Percentiles rank a stretch among this genome's conserved stretches.
These are phyloP conservation scores for Diabrotica undecimpunctata DNA, from an alignment of 1,140 invertebrate genomes.

Conservation along the genomic window DNA sequence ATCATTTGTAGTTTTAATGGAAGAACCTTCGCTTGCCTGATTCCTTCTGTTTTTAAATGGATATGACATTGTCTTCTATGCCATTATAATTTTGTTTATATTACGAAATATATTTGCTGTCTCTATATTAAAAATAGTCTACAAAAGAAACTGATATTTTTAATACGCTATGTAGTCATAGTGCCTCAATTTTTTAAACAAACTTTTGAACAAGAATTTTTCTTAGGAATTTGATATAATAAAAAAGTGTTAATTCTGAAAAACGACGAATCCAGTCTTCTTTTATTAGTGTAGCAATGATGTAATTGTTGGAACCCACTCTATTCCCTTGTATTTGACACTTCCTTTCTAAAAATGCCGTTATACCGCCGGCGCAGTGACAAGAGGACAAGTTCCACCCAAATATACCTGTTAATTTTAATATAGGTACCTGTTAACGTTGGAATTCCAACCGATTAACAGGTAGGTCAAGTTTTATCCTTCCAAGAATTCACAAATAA, in stretches of 20 bases:
- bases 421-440: background rate
- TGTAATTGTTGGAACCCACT: background rate
- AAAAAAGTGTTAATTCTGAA: background rate
- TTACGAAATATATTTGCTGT: too few species aligned
- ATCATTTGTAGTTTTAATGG: too few species aligned
- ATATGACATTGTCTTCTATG: too few species aligned
- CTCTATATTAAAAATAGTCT: too few species aligned
- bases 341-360: background rate
- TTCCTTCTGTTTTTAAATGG: too few species aligned
- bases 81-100: too few species aligned
- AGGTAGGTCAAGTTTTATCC: conserved; percentile 15
- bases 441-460: conserved; percentile 17
- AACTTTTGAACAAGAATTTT: too few species aligned
- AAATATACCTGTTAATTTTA: conserved; percentile 3
- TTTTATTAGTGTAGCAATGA: background rate
- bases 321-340: background rate
- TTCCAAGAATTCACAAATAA: conserved; percentile 25
- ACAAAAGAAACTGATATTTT: too few species aligned
- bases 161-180: too few species aligned
- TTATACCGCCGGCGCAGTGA: conserved; percentile 1
- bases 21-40: too few species aligned
- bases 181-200: too few species aligned
- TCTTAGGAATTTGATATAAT: background rate
- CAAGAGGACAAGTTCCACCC: background rate
- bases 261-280: background rate